Evolutionary conservation across 1,140 invertebrate species (phyloP), one percentile per base, ranked within the genome.

Genomic region (Phymastichus coffea): DNA sequence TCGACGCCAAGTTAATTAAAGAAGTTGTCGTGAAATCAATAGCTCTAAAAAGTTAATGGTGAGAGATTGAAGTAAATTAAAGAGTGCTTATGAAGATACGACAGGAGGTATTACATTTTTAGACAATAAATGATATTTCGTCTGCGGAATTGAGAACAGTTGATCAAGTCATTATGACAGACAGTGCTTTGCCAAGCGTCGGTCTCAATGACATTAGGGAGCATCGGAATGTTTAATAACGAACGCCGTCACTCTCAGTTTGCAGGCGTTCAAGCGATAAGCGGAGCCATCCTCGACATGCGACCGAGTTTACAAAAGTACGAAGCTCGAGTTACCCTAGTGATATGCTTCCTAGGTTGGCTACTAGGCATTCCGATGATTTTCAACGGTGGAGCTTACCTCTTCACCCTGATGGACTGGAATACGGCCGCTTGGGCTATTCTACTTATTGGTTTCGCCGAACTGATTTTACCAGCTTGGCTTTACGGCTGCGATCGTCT

Each of bases 371-470:
- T 89, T 17, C 85, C 86, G 20, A 88, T 88, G 87, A 84, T 86
- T 65, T 87, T 84, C 68, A 79, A 84, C 58, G 86, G 88, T 38
- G 89, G 90, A 6, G 84, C 91, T 58, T 91, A 88, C 72, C 70
- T 91, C 61, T 86, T 92, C 64, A 88, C 89, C 28, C 69, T 92
- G 48, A 82, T 93, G 76, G 91, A 93, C 71, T 89, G 87, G 80
- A 91, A 93, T 72, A 89, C 90, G 1, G 90, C 90, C 23, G 89
- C 89, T n/a, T 92, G 88, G 85, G 89, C 89, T 8, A 87, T 92
- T 52, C 81, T 92, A 61, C 78, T 92, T 33, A 88, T 92, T 69
- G 90, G 89, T 30, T 71, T 89, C 26, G 82, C 83, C 19, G 89
- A 93, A 82, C 83, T 87, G 20, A 75, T 82, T 7, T 79, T 85